These are phyloP conservation scores for Mesocentrotus franciscanus DNA, from an alignment of 53 echinoderm and acorn worm species.

Conservation along the genomic window DNA sequence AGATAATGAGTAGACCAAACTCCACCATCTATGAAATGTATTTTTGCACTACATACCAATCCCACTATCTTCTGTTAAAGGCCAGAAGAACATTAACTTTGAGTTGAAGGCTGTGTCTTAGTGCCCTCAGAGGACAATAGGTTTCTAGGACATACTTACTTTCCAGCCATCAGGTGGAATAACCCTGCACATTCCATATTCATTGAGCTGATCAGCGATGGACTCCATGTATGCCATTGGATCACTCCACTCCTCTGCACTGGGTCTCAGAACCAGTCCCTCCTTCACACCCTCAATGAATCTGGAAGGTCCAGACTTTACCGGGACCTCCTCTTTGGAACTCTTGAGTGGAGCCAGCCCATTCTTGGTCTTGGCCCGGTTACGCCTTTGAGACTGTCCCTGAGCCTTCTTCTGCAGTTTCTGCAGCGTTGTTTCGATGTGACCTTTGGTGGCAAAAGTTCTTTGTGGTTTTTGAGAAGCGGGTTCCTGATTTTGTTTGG, in stretches of 20 bases:
- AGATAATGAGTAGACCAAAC: background rate
- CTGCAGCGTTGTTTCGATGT: slow-evolving; percentile 12
- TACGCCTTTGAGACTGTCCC: slow-evolving; percentile 21
- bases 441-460: background rate
- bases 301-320: slow-evolving; percentile 51
- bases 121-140: background rate
- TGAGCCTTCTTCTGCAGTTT: slow-evolving; percentile 39
- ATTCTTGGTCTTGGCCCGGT: slow-evolving; percentile 35
- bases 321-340: slow-evolving; percentile 45
- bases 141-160: slow-evolving; percentile 62
- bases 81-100: background rate
- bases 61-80: background rate
- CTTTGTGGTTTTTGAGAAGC: slow-evolving; percentile 59
- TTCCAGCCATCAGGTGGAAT: slow-evolving; percentile 92
- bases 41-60: background rate
- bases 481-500: slow-evolving; percentile 42
- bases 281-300: slow-evolving; percentile 51
- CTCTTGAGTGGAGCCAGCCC: slow-evolving; percentile 57
- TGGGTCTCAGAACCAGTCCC: slow-evolving; percentile 82
- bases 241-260: slow-evolving; percentile 87
- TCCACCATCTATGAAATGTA: background rate
- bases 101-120: background rate
- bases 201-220: slow-evolving; percentile 78
- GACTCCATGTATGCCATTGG: slow-evolving; percentile 86
- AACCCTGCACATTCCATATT: slow-evolving; percentile 93